These are phyloP conservation scores for Xylota sylvarum DNA, from an alignment of 2,888 invertebrate species.

Conservation along the genomic window DNA sequence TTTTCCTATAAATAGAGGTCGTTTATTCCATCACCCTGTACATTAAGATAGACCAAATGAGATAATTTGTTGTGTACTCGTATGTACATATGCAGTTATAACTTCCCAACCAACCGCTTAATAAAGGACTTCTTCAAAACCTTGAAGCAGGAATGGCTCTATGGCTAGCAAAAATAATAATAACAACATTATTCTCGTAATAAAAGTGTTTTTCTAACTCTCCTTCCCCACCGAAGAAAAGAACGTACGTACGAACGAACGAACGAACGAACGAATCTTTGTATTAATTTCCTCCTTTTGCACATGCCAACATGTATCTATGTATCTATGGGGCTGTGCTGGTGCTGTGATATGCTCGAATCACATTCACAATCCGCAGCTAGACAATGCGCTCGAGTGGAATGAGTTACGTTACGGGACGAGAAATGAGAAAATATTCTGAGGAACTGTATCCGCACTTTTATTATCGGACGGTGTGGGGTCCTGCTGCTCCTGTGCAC, in stretches of 20 bases:
- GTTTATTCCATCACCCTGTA: slow-evolving; percentile 41
- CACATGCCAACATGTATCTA: slow-evolving; percentile 6
- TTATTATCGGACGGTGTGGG: slow-evolving; percentile 62
- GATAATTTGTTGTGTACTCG: slow-evolving; percentile 27
- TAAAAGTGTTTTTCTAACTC: slow-evolving; percentile 66
- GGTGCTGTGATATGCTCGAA: slow-evolving; percentile 57
- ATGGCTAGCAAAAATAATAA: slow-evolving; percentile 73
- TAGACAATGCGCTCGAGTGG: slow-evolving; percentile 74
- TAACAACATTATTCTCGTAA: slow-evolving; percentile 74
- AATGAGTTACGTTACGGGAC: slow-evolving; percentile 59
- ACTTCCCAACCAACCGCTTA: slow-evolving; percentile 45
- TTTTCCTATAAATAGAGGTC: background rate
- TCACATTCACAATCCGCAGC: slow-evolving; percentile 59
- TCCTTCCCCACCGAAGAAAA: slow-evolving; percentile 19
- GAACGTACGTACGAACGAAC: too few relatives aligned
- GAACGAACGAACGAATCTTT: slow-evolving; percentile 52
- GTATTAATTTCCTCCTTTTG: slow-evolving; percentile 69
- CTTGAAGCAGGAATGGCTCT: slow-evolving; percentile 27
- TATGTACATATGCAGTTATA: slow-evolving; percentile 39
- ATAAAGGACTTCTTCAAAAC: slow-evolving; percentile 57
- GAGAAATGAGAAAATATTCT: slow-evolving; percentile 52
- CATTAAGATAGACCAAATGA: background rate
- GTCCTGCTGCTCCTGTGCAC: slow-evolving; percentile 45
- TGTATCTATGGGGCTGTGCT: slow-evolving; percentile 1
- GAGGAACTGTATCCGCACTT: slow-evolving; percentile 73